Conservation (phyloP, 2,888 invertebrate genomes). For the Lycaena phlaeas region DNA sequence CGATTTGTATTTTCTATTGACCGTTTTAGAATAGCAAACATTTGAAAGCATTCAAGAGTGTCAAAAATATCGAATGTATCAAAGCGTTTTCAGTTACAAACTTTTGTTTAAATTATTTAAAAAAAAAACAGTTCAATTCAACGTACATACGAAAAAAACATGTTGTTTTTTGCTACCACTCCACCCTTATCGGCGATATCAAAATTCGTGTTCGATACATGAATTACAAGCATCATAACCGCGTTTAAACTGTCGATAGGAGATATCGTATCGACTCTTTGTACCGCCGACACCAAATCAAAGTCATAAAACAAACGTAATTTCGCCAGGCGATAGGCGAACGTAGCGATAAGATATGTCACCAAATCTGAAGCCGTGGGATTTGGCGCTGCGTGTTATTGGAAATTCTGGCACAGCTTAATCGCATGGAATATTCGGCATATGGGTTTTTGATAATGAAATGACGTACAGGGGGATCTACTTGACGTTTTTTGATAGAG, state of each 20-base stretch:
- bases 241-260: constrained; percentile 56
- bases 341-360: constrained; percentile 56
- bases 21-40: too few relatives aligned
- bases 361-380: constrained; percentile 68
- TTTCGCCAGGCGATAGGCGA: constrained; percentile 54
- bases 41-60: too few relatives aligned
- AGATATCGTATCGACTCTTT: constrained; percentile 46
- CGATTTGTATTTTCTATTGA: too few relatives aligned
- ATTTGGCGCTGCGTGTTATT: constrained; percentile 53
- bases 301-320: constrained; percentile 70
- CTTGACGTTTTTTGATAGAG: too few relatives aligned
- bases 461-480: too few relatives aligned
- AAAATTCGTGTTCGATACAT: constrained; percentile 67
- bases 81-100: too few relatives aligned
- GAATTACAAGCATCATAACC: constrained; percentile 70
- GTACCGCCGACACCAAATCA: constrained; percentile 66
- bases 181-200: constrained; percentile 51
- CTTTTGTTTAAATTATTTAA: too few relatives aligned
- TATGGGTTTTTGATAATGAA: constrained; percentile 19
- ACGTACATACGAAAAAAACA: too few relatives aligned
- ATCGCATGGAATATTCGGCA: constrained; percentile 16
- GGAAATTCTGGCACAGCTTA: constrained; percentile 42
- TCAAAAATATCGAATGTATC: too few relatives aligned
- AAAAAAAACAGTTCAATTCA: too few relatives aligned
- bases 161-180: constrained; percentile 30